Evolutionary conservation across 2,113 vertebrate species (phyloP), one percentile per base, ranked within the genome.

Genomic region (Myrmecobius fasciatus): DNA sequence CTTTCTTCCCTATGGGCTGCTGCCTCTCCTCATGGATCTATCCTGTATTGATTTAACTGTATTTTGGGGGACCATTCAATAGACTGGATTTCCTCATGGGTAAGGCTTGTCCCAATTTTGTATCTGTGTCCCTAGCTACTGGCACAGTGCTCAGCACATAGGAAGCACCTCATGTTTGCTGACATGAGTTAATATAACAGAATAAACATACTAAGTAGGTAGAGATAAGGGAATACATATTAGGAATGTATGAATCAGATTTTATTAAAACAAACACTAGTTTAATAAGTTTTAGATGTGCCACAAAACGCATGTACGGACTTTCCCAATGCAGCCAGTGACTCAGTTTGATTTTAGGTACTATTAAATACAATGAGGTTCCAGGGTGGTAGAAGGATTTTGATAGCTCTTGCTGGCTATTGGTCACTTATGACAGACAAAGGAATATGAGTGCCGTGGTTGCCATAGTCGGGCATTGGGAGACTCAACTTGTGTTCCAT

Each of bases 401-500:
- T 22, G 8, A 8, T 92, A 60, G 36, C 0, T 20, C 28, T 26
- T n/a, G 14, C 12, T 83, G 3, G 52, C 60, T 36, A 4, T 20
- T 2, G 24, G 2, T 43, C 49, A 51, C 24, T n/a, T 0, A 48
- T 10, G 56, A 60, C 92, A 67, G 75, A 46, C 93, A 22, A 52
- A 2, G 4, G 20, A 12, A 31, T 53, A 43, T 60, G 88, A 47
- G 22, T 5, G 28, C 31, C 26, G 51, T 56, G 92, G 1, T 0
- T 91, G 25, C 11, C 14, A 12, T 8, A 11, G 91, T 91, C 25
- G 28, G 25, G n/a, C 46, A 49, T 8, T 75, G 47, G 4, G 31
- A 95, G 56, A 96, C 47, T 43, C 36, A 90, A 95, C 48, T 49
- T 92, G 53, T 88, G 49, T 93, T 90, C 93, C 91, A 92, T 91